phyloP scores from a whole-genome alignment of 2,113 vertebrate species.

The chimpanzee (Pan troglodytes) region DNA sequence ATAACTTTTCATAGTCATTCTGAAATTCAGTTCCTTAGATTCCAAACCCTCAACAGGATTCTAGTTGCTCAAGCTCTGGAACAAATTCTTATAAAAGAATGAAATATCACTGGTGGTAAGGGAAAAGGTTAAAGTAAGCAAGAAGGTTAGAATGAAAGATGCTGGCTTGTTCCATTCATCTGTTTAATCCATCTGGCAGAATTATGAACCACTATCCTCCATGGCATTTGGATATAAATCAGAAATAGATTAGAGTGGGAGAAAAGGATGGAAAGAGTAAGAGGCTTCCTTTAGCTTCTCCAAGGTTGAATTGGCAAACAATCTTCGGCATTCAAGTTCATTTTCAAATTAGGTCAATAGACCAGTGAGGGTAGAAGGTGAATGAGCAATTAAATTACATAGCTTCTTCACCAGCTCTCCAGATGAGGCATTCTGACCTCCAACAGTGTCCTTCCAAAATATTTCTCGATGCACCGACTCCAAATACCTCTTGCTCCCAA shows the following conservation, averaged over 20 bases:
- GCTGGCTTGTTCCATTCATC: background rate
- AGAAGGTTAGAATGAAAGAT: background rate
- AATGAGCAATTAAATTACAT: background rate
- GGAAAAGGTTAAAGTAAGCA: background rate
- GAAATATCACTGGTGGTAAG: background rate
- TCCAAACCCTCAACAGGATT: background rate
- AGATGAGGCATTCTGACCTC: background rate
- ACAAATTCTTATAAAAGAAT: background rate
- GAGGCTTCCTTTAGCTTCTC: background rate
- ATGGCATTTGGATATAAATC: background rate
- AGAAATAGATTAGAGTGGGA: background rate
- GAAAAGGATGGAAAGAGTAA: background rate
- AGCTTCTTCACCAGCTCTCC: background rate
- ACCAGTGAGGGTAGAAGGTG: background rate
- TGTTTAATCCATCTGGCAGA: background rate
- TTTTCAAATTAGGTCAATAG: background rate
- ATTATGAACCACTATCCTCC: background rate
- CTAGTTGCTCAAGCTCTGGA: background rate
- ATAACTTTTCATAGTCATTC: background rate
- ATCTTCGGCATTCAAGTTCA: background rate
- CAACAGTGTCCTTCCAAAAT: background rate
- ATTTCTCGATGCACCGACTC: background rate
- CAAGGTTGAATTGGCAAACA: background rate
- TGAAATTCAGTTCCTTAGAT: background rate
- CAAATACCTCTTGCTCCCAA: background rate